Conservation (phyloP, 1,140 invertebrate genomes). For the Pogonognathellus flavescens region DNA sequence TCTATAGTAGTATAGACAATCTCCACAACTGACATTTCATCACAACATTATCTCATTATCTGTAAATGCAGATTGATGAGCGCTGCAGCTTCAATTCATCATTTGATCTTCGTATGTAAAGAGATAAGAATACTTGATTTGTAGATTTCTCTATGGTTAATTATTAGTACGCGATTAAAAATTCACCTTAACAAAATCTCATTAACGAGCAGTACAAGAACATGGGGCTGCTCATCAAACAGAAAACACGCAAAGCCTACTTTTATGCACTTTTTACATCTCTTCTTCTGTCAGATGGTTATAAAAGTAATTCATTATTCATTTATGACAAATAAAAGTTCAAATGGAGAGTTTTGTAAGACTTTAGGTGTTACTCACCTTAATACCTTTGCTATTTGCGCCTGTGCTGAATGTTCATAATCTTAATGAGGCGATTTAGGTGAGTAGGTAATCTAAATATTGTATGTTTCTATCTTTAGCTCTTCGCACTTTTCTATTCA, state of each 20-base stretch:
- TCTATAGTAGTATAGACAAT: neutral
- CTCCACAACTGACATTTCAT: neutral
- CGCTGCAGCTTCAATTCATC: neutral
- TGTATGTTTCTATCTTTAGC: neutral
- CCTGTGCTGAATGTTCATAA: slow-evolving; percentile 1
- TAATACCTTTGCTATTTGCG: neutral
- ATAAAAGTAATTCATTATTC: too few species aligned
- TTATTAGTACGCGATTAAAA: neutral
- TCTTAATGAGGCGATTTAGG: neutral
- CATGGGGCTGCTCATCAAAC: neutral
- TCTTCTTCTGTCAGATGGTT: too few species aligned
- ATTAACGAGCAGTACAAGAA: neutral
- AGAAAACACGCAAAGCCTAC: slow-evolving; percentile 2
- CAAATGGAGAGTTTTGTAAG: slow-evolving; percentile 2
- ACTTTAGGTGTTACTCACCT: neutral
- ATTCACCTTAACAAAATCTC: neutral
- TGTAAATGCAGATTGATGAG: too few species aligned
- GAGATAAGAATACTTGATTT: neutral
- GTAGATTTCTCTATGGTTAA: neutral
- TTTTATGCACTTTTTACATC: neutral
- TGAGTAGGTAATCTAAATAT: neutral
- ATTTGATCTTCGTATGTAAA: neutral
- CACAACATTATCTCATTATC: neutral
- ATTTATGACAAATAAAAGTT: too few species aligned
- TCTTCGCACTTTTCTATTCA: neutral